phyloP scores from a whole-genome alignment of 2,888 invertebrate genomes.

The Stenichneumon culpator region DNA sequence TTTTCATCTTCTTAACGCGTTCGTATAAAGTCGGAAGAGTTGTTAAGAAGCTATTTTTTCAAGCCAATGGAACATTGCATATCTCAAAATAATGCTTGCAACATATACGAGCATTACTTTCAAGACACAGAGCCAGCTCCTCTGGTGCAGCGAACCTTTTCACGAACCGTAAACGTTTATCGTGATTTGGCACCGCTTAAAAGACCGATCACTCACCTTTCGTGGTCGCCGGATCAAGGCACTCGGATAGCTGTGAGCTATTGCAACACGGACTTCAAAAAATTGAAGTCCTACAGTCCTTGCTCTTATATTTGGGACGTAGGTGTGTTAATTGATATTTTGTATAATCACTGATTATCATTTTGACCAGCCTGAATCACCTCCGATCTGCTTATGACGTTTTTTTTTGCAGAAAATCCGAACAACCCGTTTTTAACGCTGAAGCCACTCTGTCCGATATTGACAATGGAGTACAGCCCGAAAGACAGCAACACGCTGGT shows the following conservation, averaged over 20 bases:
- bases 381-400: not conserved
- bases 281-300: constrained; percentile 83
- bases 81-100: constrained; percentile 92
- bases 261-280: constrained; percentile 86
- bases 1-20: constrained; percentile 2
- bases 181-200: constrained; percentile 87
- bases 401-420: constrained; percentile 80
- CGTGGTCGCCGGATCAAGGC: constrained; percentile 90
- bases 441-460: constrained; percentile 80
- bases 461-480: constrained; percentile 82
- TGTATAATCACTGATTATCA: not conserved
- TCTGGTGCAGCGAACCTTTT: constrained; percentile 87
- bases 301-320: constrained; percentile 90
- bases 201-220: constrained; percentile 87
- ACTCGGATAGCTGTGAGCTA: constrained; percentile 89
- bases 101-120: constrained; percentile 93
- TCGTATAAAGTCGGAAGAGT: not conserved
- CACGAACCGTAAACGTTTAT: constrained; percentile 89
- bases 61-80: constrained; percentile 89
- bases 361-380: not conserved
- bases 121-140: constrained; percentile 86
- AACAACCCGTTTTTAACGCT: constrained; percentile 81
- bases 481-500: constrained; percentile 82
- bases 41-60: constrained; percentile 39
- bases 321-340: constrained; percentile 79